Base-by-base conservation (phyloP, 1,140 invertebrate genomes). In the Pectinophora gossypiella region DNA sequence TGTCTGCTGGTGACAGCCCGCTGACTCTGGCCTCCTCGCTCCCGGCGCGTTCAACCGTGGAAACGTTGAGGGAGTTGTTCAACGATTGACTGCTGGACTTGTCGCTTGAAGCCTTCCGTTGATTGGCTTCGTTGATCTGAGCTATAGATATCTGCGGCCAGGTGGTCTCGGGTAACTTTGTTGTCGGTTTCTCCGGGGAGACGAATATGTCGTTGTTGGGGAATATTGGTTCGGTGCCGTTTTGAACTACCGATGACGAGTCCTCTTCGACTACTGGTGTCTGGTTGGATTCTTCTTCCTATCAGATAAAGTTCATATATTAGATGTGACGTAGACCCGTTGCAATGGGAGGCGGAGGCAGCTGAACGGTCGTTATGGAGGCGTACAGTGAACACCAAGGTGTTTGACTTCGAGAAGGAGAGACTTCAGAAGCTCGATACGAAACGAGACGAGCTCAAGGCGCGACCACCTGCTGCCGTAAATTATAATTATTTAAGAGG, bases 111-210 rank as follows among this genome's bases (percentile, higher is more conserved):
- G 83, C 77, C 57, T 82, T 87, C 21, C 84, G 68, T 32, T 83
- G 83, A 59, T 86, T 86, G 4, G 83, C 81, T 49, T 88, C 84
- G 0, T 76, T 78, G 38, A 88, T 83, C 47, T 88, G 82, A 0
- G 74, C 83, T 12, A 88, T 53, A 13, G 85, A 85, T 50, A 88
- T 88, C 52, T 76, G 77, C 1, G 87, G 87, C 87, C 87, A 88
- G 4, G 74, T 70, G 0, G 82, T 86, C 42, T 86, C 82, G 58
- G 64, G 56, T 2, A 71, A 61, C 40, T 72, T 73, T 3, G 36
- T 1, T 15, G 36, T 5, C n/a, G 16, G 48, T 18, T 15, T 40
- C 18, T 22, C 50, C 0, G 36, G 46, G 0, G 27, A 19, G n/a
- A 48, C 15, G 51, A 53, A 47, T 19, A 47, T 9, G 32, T 47